Conservation (phyloP, 2,888 invertebrate species). For the Papilio protenor region DNA sequence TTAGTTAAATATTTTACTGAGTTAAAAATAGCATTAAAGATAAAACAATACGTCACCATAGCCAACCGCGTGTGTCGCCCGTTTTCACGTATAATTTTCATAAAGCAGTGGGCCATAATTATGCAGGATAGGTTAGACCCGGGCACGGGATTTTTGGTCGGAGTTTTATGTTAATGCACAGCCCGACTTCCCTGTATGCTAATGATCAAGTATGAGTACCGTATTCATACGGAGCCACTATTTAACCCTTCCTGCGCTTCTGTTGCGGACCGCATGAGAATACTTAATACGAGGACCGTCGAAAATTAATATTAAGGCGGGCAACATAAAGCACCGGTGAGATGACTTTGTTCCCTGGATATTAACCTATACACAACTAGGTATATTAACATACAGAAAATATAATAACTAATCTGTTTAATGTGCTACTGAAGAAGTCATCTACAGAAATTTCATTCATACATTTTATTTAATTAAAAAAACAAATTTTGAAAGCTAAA, state of each 20-base stretch:
- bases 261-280: conserved; percentile 50
- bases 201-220: conserved; percentile 65
- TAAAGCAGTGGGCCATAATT: conserved; percentile 72
- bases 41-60: conserved; percentile 42
- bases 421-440: background rate
- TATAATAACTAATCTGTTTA: background rate
- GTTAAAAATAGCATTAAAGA: conserved; percentile 36
- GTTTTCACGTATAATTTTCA: conserved; percentile 73
- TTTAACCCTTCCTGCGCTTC: conserved; percentile 59
- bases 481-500: background rate
- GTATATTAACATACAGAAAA: background rate
- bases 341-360: background rate
- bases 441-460: background rate
- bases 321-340: conserved; percentile 13
- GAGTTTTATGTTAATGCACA: conserved; percentile 74
- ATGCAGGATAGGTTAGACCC: conserved; percentile 62
- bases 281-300: conserved; percentile 47
- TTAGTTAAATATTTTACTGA: background rate
- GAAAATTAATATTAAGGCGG: conserved; percentile 38
- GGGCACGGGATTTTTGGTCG: conserved; percentile 69
- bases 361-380: background rate
- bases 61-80: conserved; percentile 55
- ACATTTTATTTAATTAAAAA: too few species aligned
- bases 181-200: conserved; percentile 67
- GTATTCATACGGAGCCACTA: conserved; percentile 67